Evolutionary conservation across 2,888 invertebrate species (phyloP).

Genomic region (Deilephila elpenor): DNA sequence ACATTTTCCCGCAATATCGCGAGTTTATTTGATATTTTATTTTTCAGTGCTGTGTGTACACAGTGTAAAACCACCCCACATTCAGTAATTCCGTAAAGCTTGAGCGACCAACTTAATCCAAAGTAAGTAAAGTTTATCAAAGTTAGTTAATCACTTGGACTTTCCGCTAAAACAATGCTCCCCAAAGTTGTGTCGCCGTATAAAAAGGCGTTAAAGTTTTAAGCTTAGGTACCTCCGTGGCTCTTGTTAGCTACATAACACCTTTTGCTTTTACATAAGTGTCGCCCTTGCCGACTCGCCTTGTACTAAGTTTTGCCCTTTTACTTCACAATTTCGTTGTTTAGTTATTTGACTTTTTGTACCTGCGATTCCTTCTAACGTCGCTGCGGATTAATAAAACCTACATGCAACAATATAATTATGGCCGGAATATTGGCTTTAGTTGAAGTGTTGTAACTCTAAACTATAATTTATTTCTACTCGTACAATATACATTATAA

Average conservation of each 20-base stretch:
- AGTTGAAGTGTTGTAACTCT: no score
- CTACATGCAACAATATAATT: neutral
- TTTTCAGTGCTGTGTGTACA: neutral
- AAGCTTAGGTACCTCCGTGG: neutral
- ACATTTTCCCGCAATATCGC: neutral
- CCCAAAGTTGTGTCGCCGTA: constrained; percentile 5
- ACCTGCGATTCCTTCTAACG: neutral
- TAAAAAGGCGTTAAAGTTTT: constrained; percentile 21
- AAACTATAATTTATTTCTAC: no score
- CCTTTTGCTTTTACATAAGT: neutral
- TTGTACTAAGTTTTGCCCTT: neutral
- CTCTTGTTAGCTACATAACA: neutral
- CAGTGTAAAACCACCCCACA: neutral
- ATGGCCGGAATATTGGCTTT: neutral
- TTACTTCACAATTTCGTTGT: neutral
- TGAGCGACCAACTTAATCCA: constrained; percentile 2
- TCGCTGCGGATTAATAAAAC: neutral
- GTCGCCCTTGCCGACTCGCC: neutral
- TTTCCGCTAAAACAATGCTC: constrained; percentile 4
- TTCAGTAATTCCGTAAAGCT: constrained; percentile 6
- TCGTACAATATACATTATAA: no score
- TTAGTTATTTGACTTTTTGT: neutral
- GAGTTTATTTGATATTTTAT: constrained; percentile 11
- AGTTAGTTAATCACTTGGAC: constrained; percentile 22
- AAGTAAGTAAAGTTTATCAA: constrained; percentile 14